These are phyloP conservation scores for Trichogramma pretiosum DNA, from an alignment of 1,140 invertebrate genomes.

Conservation along the genomic window DNA sequence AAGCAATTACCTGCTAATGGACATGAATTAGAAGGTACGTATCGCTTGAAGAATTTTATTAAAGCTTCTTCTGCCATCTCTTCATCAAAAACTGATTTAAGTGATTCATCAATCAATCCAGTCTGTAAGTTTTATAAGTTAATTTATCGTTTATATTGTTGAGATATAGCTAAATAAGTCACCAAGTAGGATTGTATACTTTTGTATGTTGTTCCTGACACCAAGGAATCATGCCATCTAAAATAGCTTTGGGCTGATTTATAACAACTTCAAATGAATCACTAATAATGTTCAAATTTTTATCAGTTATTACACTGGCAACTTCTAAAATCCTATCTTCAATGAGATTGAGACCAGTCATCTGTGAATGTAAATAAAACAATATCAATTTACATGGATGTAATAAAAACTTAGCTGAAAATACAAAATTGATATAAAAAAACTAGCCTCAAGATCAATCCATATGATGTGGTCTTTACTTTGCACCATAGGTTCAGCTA, in stretches of 20 bases:
- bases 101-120: constrained; percentile 64
- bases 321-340: constrained; percentile 80
- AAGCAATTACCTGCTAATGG: constrained; percentile 86
- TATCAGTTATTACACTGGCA: constrained; percentile 79
- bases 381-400: constrained; percentile 1
- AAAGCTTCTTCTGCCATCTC: constrained; percentile 60
- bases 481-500: not conserved
- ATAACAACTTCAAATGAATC: constrained; percentile 72
- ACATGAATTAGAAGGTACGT: constrained; percentile 52
- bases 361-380: too few species aligned
- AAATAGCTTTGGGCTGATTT: constrained; percentile 64
- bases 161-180: not conserved
- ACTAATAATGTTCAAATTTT: constrained; percentile 67
- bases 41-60: constrained; percentile 61
- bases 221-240: constrained; percentile 78
- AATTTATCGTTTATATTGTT: not conserved
- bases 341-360: constrained; percentile 60
- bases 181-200: constrained; percentile 38
- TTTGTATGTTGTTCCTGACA: constrained; percentile 66
- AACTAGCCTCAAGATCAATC: constrained; percentile 34
- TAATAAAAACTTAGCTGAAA: not conserved
- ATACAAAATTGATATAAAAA: not conserved
- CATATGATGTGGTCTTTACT: constrained; percentile 24
- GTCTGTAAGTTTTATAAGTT: constrained; percentile 50
- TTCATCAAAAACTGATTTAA: constrained; percentile 50